phyloP scores from a whole-genome alignment of 2,888 invertebrate species.

The Rhimphoctona megacephalus region DNA sequence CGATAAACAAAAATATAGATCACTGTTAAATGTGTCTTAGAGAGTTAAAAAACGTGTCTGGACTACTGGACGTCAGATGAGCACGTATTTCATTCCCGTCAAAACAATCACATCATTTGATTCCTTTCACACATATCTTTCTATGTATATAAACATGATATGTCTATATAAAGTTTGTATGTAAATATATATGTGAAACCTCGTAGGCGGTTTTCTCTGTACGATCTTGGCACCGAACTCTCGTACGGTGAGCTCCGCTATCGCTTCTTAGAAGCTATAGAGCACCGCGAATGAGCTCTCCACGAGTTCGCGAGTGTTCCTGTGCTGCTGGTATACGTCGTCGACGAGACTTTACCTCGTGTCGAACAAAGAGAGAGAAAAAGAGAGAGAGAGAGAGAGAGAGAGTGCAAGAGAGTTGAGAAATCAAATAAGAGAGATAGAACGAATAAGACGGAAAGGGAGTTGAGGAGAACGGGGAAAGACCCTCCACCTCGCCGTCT shows the following conservation, averaged over 20 bases:
- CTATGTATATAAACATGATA: background rate
- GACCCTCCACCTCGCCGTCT: conserved; percentile 49
- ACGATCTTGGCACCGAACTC: conserved; percentile 33
- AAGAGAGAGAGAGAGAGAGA: conserved; percentile 46
- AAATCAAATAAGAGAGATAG: conserved; percentile 19
- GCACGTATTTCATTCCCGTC: conserved; percentile 5
- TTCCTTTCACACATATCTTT: conserved; percentile 12
- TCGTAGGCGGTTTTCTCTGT: conserved; percentile 64
- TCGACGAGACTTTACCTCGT: conserved; percentile 51
- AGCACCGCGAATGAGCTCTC: conserved; percentile 71
- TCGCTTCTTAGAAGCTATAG: conserved; percentile 77
- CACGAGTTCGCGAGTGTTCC: conserved; percentile 49
- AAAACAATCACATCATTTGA: conserved; percentile 47
- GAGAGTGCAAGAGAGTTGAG: conserved; percentile 21
- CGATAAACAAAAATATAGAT: background rate
- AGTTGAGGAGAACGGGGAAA: conserved; percentile 50
- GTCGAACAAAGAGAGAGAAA: conserved; percentile 23
- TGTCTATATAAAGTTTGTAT: conserved; percentile 22
- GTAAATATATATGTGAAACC: conserved; percentile 19
- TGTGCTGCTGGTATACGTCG: conserved; percentile 54
- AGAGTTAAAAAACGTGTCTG: background rate
- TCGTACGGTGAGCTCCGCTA: conserved; percentile 63
- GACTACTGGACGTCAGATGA: background rate
- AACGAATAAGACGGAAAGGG: conserved; percentile 26
- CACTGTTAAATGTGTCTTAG: background rate